Base-by-base conservation (phyloP, 37 sponge, comb jelly and placozoan species). In the Bolinopsis microptera region DNA sequence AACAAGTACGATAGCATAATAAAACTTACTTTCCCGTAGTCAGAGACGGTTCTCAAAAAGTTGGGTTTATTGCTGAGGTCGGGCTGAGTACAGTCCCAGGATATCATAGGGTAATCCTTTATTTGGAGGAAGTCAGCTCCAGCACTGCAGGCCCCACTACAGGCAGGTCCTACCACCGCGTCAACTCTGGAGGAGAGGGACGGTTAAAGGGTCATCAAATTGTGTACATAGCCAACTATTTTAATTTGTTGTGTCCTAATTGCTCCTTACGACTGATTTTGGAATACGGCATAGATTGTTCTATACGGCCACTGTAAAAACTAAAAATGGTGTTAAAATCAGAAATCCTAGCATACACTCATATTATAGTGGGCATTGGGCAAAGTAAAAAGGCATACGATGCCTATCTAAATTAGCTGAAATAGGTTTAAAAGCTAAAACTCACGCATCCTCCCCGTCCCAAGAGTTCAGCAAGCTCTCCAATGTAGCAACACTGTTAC, bases 141-240 rank as follows among this genome's bases (percentile, higher is more conserved):
- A 24, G 90, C 90, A 86, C 90, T 86, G 31, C 90, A 86, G 21
- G 90, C 90, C 30, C 90, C 90, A 86, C 90, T 86, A 40, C 90
- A 86, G 48, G 36, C 90, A 0, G 90, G 90, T 21, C 90, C 90
- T 13, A 86, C 90, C 3, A 86, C 90, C 25, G 61, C 90, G 61
- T 86, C 90, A 3, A 86, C n/a, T 30, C 90, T 86, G 61, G 5
- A 35, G 37, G 37, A 37, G 74, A 70, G 25, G 68, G 16, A 61
- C 18, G 68, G 68, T 21, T 61, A 61, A 18, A 18, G 68, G 18
- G 68, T 18, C n/a, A n/a, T n/a, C n/a, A n/a, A n/a, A n/a, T n/a
- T n/a, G n/a, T n/a, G n/a, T n/a, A n/a, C n/a, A n/a, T n/a, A n/a
- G n/a, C n/a, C n/a, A n/a, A n/a, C n/a, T n/a, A n/a, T n/a, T n/a